Percentiles rank a stretch among this genome's conserved stretches.
Conservation (phyloP, 2,797 vertebrate genomes). For the Hippocampus kuda region DNA sequence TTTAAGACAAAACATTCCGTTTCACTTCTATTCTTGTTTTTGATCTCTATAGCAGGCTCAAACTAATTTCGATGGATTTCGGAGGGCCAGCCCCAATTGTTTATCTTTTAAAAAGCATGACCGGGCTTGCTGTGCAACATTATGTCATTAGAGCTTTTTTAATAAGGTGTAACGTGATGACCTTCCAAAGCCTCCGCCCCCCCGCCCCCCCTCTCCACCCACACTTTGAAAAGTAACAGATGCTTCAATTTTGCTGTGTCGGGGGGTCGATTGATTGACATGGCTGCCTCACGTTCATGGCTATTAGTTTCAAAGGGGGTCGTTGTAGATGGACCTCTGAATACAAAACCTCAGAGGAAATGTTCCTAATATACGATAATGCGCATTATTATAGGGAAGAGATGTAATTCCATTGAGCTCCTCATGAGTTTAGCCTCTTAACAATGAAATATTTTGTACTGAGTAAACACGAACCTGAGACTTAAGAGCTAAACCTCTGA, state of each 20-base stretch:
- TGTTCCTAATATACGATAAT: not conserved
- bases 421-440: too few species aligned
- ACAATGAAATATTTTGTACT: too few species aligned
- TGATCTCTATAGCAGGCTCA: not conserved
- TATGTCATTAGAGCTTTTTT: not conserved
- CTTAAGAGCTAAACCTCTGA: too few species aligned
- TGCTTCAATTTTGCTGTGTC: slow-evolving; percentile 48
- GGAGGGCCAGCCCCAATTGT: not conserved
- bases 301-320: slow-evolving; percentile 10
- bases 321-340: not conserved
- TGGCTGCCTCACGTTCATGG: slow-evolving; percentile 45
- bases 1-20: not conserved
- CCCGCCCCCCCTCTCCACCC: not conserved
- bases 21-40: not conserved
- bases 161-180: slow-evolving; percentile 39
- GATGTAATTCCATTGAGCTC: too few species aligned
- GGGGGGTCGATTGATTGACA: slow-evolving; percentile 60
- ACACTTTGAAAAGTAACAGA: slow-evolving; percentile 40
- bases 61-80: not conserved
- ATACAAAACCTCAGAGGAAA: not conserved
- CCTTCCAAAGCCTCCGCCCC: slow-evolving; percentile 1
- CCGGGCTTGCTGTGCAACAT: not conserved
- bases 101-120: not conserved
- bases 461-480: too few species aligned
- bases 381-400: not conserved